Conservation (phyloP, 2,888 invertebrate species). For the Hypomecis atomaria region DNA sequence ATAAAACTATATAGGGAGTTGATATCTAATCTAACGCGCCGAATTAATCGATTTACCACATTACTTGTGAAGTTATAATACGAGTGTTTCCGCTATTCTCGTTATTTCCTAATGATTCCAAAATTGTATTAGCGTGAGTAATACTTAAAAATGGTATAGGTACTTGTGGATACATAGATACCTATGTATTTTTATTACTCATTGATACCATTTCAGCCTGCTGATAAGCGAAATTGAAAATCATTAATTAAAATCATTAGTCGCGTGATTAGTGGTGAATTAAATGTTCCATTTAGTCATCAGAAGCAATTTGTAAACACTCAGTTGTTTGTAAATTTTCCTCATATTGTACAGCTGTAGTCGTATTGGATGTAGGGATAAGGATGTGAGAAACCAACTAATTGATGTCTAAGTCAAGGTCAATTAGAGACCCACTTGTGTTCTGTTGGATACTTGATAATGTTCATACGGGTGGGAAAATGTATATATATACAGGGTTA, state of each 20-base stretch:
- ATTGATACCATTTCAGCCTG: not conserved
- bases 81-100: not conserved
- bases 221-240: not conserved
- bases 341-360: not conserved
- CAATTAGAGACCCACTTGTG: slow-evolving; percentile 2
- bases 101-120: not conserved
- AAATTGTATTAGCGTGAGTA: not conserved
- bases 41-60: not conserved
- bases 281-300: not conserved
- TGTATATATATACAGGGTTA: no score
- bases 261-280: not conserved
- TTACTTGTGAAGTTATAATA: not conserved
- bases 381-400: not conserved
- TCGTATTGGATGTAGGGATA: not conserved
- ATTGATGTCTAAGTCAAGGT: slow-evolving; percentile 11
- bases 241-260: not conserved
- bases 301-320: not conserved
- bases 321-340: not conserved
- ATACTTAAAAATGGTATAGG: not conserved
- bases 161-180: not conserved
- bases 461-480: no score
- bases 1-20: no score
- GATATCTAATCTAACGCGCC: no score
- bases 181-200: not conserved
- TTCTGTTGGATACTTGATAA: no score